Evolutionary conservation across 2,797 vertebrate species (phyloP), one percentile per base, ranked within the genome.

Genomic region (Cynodonichthys magdalenae): DNA sequence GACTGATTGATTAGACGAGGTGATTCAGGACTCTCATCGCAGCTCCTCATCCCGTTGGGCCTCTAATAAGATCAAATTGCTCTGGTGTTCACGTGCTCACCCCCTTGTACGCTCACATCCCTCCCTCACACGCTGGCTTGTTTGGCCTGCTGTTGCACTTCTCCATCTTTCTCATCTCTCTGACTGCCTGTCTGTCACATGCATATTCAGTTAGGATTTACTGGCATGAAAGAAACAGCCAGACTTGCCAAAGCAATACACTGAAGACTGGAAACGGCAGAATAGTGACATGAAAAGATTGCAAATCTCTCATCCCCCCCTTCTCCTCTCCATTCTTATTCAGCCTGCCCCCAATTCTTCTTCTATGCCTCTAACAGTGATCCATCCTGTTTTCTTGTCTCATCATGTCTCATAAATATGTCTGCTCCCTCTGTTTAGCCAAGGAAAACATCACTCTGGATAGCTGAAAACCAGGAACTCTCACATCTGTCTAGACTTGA

Each of bases 1-100:
- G 87, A 82, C 82, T 88, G 90, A 92, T 92, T 91, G 90, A 92
- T 90, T 89, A 88, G 87, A 82, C 79, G 87, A 77, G 82, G 78
- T 77, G 84, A 90, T 84, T 87, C 85, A 71, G 76, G 66, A 78
- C 83, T 82, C 87, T 87, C 87, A 83, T 80, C 80, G 45, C 69
- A 3, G 82, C 85, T 81, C 84, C 79, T 84, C 82, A 77, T 88
- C 70, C 85, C 63, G 72, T 83, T 84, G 84, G 78, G 62, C 75
- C 79, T 56, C 71, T 90, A 89, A 90, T 85, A 85, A 85, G 84
- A 87, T 90, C 85, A 82, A 78, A 89, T 86, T 77, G 75, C 72
- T 74, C 67, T 83, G 69, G 64, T 82, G 81, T 79, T 85, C 77
- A 75, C 41, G 5, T 51, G 71, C 60, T 59, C 34, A 36, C 34